These are phyloP conservation scores for Apoda limacodes DNA, from an alignment of 2,888 invertebrate species.

Conservation along the genomic window DNA sequence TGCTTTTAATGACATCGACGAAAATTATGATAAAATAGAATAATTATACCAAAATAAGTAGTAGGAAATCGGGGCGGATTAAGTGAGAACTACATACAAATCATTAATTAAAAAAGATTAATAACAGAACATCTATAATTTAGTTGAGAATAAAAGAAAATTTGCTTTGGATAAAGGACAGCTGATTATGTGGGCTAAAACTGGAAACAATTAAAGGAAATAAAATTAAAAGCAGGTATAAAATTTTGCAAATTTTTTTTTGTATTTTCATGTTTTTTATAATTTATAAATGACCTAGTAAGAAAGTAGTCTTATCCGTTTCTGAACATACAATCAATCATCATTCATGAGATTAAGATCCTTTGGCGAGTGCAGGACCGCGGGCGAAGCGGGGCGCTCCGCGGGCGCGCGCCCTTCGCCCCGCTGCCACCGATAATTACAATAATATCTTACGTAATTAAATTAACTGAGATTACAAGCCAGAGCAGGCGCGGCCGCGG, in stretches of 20 bases:
- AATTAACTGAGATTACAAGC: conserved; percentile 70
- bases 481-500: conserved; percentile 61
- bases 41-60: too few relatives aligned
- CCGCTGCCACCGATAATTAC: conserved; percentile 66
- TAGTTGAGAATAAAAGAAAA: too few relatives aligned
- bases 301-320: conserved; percentile 72
- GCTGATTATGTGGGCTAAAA: too few relatives aligned
- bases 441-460: conserved; percentile 72
- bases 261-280: conserved; percentile 67
- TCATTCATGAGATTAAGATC: conserved; percentile 71
- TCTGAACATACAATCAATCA: conserved; percentile 72
- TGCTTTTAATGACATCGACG: too few relatives aligned
- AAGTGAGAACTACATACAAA: too few relatives aligned
- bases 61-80: too few relatives aligned
- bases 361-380: conserved; percentile 72
- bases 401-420: conserved; percentile 61
- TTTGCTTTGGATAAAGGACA: too few relatives aligned
- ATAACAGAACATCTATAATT: too few relatives aligned
- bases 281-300: conserved; percentile 72
- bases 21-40: too few relatives aligned
- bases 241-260: conserved; percentile 64
- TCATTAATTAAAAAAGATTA: too few relatives aligned
- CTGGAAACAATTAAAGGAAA: conserved; percentile 17
- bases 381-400: conserved; percentile 56
- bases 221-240: conserved; percentile 40